Evolutionary conservation across 2,888 invertebrate species (phyloP).

Genomic region (Brassicogethes aeneus): DNA sequence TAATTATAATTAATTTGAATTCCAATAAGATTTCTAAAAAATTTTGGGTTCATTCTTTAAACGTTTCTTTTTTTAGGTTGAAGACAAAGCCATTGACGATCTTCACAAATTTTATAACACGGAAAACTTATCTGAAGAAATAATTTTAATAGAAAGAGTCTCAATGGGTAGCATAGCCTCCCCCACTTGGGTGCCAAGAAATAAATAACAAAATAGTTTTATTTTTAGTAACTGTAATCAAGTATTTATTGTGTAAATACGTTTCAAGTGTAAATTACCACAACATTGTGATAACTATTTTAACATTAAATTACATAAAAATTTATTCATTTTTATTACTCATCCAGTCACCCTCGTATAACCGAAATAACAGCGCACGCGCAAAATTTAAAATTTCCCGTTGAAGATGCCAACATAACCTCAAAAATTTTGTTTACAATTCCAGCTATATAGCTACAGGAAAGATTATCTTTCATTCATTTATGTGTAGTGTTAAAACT

Average conservation of each 20-base stretch:
- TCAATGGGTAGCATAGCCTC: slow-evolving; percentile 47
- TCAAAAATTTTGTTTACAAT: slow-evolving; percentile 5
- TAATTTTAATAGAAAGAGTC: slow-evolving; percentile 61
- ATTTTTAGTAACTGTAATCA: slow-evolving; percentile 3
- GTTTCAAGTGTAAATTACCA: too few relatives aligned
- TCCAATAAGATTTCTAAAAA: too few relatives aligned
- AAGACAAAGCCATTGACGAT: slow-evolving; percentile 80
- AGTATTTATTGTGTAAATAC: slow-evolving; percentile 10
- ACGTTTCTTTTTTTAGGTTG: slow-evolving; percentile 57
- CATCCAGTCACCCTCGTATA: neutral
- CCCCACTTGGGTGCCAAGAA: slow-evolving; percentile 48
- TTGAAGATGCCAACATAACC: slow-evolving; percentile 1
- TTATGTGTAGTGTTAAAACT: too few relatives aligned
- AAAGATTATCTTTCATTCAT: too few relatives aligned
- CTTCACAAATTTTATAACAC: slow-evolving; percentile 65
- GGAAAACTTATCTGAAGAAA: slow-evolving; percentile 60
- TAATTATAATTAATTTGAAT: too few relatives aligned
- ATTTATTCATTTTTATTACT: neutral
- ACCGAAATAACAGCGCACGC: neutral
- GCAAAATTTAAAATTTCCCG: neutral
- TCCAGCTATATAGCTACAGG: too few relatives aligned
- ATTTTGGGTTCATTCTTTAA: too few relatives aligned
- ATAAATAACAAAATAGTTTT: slow-evolving; percentile 9
- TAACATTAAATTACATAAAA: neutral
- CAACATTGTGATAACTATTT: too few relatives aligned